Evolutionary conservation across 2,113 vertebrate genomes (phyloP).

Genomic region (Lophura nycthemera): DNA sequence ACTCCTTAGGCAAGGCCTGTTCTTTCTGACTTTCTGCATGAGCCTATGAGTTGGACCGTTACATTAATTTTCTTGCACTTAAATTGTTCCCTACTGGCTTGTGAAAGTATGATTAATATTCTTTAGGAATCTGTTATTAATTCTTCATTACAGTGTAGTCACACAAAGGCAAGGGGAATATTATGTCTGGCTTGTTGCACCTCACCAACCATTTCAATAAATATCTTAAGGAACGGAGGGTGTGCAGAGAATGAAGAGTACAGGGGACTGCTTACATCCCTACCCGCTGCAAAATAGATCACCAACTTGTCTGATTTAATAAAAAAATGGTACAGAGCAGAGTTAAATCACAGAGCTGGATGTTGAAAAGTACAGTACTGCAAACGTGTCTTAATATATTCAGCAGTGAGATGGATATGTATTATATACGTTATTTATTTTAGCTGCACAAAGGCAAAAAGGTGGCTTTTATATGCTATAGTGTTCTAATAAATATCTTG

Average conservation of each 20-base stretch:
- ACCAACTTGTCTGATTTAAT: slow-evolving; percentile 51
- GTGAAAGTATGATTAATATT: slow-evolving; percentile 70
- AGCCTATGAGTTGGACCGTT: background rate
- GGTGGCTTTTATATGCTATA: slow-evolving; percentile 45
- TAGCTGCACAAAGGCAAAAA: slow-evolving; percentile 72
- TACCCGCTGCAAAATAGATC: slow-evolving; percentile 48
- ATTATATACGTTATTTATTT: slow-evolving; percentile 72
- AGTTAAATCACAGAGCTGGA: slow-evolving; percentile 43
- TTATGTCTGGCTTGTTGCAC: slow-evolving; percentile 72
- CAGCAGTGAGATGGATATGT: slow-evolving; percentile 23
- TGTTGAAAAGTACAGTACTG: slow-evolving; percentile 14
- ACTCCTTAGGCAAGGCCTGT: background rate
- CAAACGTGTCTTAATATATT: slow-evolving; percentile 50
- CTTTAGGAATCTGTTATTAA: slow-evolving; percentile 69
- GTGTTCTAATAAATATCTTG: slow-evolving; percentile 61
- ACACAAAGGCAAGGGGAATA: slow-evolving; percentile 66
- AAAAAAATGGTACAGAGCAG: slow-evolving; percentile 19
- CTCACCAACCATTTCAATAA: slow-evolving; percentile 71
- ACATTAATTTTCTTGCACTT: slow-evolving; percentile 43
- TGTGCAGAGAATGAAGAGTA: slow-evolving; percentile 63
- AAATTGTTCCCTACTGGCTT: slow-evolving; percentile 60
- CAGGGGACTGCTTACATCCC: slow-evolving; percentile 8
- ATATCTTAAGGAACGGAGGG: slow-evolving; percentile 66
- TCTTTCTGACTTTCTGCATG: slow-evolving; percentile 5
- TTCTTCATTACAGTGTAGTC: slow-evolving; percentile 67